Conservation (phyloP, 2,113 vertebrate species). For the Corythaixoides concolor region DNA sequence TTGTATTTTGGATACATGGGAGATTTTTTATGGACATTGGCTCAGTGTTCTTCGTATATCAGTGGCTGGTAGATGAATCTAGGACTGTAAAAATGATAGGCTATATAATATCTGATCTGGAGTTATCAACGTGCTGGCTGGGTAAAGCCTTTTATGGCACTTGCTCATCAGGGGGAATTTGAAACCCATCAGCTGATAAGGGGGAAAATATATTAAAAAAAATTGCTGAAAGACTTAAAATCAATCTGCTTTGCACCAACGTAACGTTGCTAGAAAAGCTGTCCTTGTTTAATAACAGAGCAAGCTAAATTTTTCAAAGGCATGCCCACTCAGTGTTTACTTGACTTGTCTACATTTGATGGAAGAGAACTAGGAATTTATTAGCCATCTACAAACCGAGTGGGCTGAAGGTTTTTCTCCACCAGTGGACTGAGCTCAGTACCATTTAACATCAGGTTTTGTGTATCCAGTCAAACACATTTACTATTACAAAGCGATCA, state of each 20-base stretch:
- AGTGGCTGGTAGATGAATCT: neutral
- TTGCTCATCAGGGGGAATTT: neutral
- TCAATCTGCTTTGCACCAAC: neutral
- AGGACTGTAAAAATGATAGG: neutral
- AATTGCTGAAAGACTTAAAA: neutral
- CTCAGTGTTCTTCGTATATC: neutral
- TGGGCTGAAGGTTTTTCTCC: neutral
- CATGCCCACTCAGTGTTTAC: neutral
- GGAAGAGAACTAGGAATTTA: neutral
- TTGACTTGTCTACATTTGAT: neutral
- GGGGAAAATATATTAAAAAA: neutral
- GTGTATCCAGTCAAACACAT: neutral
- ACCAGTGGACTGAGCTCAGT: neutral
- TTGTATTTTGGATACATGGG: neutral
- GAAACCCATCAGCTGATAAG: neutral
- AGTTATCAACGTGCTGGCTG: neutral
- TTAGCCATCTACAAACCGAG: neutral
- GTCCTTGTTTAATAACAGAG: neutral
- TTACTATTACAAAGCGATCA: conserved; percentile 3
- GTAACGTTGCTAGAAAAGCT: neutral
- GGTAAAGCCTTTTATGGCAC: neutral
- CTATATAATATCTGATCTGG: neutral
- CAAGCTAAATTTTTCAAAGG: neutral
- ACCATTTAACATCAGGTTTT: neutral
- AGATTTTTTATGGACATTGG: neutral